These are phyloP conservation scores for Anthopleura xanthogrammica DNA, from an alignment of 92 coral and sea anemone species.

Conservation along the genomic window DNA sequence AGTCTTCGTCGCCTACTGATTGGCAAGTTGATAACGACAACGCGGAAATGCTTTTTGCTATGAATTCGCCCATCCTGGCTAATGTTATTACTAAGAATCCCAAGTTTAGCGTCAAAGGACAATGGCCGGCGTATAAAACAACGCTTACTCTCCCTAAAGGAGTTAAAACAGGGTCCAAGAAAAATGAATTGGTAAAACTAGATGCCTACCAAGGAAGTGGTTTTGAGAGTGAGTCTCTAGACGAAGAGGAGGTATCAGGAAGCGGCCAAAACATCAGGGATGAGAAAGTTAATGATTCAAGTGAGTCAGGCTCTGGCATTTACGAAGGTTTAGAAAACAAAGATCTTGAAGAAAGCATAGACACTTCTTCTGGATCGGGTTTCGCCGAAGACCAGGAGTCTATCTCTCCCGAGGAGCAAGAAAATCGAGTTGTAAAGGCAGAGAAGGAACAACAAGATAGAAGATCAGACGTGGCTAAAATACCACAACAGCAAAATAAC, in stretches of 20 bases:
- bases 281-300: neutral
- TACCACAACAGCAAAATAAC: neutral
- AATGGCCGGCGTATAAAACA: constrained; percentile 78
- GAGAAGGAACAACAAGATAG: constrained; percentile 1
- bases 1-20: constrained; percentile 61
- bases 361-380: constrained; percentile 8
- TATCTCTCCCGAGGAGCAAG: neutral
- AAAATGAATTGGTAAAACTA: constrained; percentile 33
- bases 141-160: constrained; percentile 68
- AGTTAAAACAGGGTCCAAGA: constrained; percentile 65
- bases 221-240: neutral
- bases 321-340: neutral
- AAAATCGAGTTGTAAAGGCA: neutral
- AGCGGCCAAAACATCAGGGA: neutral
- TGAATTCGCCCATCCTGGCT: constrained; percentile 70
- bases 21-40: constrained; percentile 89
- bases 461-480: constrained; percentile 12
- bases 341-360: neutral
- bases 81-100: constrained; percentile 63
- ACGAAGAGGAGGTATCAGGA: neutral
- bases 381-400: neutral
- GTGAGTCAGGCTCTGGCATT: neutral
- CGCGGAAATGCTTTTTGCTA: constrained; percentile 67
- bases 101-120: constrained; percentile 81
- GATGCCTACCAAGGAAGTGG: constrained; percentile 7